Evolutionary conservation across 2,888 invertebrate genomes (phyloP).

Genomic region (Gari tellinella): DNA sequence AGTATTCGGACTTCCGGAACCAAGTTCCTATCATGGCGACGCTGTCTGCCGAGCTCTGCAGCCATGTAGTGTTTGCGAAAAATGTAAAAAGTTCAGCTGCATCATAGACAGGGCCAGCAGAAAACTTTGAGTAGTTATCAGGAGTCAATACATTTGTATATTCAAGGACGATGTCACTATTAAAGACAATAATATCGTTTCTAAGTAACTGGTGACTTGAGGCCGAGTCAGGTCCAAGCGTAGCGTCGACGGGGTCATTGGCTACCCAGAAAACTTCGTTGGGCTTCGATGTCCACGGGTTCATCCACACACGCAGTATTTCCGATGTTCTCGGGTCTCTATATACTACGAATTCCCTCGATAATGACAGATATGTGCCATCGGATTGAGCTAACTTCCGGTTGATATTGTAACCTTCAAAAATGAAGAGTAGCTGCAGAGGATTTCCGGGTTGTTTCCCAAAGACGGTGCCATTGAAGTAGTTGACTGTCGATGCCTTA

Average conservation of each 20-base stretch:
- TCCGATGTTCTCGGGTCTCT: conserved; percentile 51
- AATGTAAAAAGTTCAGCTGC: conserved; percentile 58
- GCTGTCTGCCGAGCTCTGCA: conserved; percentile 22
- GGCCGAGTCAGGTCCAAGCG: conserved; percentile 22
- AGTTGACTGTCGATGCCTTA: conserved; percentile 27
- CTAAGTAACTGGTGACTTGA: conserved; percentile 22
- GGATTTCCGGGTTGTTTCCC: conserved; percentile 34
- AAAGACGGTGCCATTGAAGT: conserved; percentile 62
- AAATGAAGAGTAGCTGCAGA: conserved; percentile 57
- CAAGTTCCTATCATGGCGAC: conserved; percentile 54
- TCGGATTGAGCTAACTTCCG: conserved; percentile 44
- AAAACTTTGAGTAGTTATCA: conserved; percentile 49
- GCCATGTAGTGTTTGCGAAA: conserved; percentile 40
- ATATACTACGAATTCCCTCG: conserved; percentile 62
- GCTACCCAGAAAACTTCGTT: conserved; percentile 65
- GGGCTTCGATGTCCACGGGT: conserved; percentile 40
- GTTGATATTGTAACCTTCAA: conserved; percentile 66
- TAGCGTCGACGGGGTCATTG: conserved; percentile 63
- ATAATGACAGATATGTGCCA: conserved; percentile 58
- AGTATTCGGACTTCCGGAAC: conserved; percentile 58
- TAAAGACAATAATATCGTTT: conserved; percentile 34
- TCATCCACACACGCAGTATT: conserved; percentile 59
- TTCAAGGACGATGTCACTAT: conserved; percentile 52
- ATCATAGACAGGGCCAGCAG: conserved; percentile 59
- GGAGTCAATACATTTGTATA: conserved; percentile 62